Conservation (phyloP, 2,113 vertebrate genomes). For the Stegastes partitus region DNA sequence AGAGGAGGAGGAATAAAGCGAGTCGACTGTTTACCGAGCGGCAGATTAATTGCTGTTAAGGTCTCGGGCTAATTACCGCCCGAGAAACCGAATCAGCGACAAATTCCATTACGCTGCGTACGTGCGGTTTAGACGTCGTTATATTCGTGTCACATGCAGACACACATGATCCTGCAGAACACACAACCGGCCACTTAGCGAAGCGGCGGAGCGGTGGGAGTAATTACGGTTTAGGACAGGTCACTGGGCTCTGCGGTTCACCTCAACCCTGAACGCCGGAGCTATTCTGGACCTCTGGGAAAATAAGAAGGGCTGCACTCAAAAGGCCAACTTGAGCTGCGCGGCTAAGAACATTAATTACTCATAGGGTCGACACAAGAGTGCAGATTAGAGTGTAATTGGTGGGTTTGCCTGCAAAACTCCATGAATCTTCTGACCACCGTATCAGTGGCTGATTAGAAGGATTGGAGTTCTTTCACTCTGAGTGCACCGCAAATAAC, state of each 20-base stretch:
- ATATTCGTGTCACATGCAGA: slow-evolving; percentile 16
- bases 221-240: slow-evolving; percentile 76
- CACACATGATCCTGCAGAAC: slow-evolving; percentile 30
- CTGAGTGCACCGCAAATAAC: slow-evolving; percentile 27
- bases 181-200: slow-evolving; percentile 21
- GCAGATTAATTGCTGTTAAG: slow-evolving; percentile 47
- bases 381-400: slow-evolving; percentile 72
- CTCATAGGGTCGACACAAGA: slow-evolving; percentile 55
- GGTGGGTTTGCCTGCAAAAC: slow-evolving; percentile 58
- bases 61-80: slow-evolving; percentile 38
- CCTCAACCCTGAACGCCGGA: slow-evolving; percentile 65
- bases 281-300: slow-evolving; percentile 73
- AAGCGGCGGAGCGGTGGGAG: slow-evolving; percentile 53
- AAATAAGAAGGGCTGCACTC: slow-evolving; percentile 54
- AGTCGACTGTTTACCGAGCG: slow-evolving; percentile 32
- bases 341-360: slow-evolving; percentile 70
- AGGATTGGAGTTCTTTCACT: slow-evolving; percentile 43
- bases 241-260: slow-evolving; percentile 65
- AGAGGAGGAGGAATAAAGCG: slow-evolving; percentile 18
- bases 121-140: neutral
- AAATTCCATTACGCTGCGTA: slow-evolving; percentile 34
- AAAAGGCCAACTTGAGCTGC: slow-evolving; percentile 54
- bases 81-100: slow-evolving; percentile 43
- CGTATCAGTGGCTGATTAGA: slow-evolving; percentile 52
- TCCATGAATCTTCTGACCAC: slow-evolving; percentile 62